Conservation (phyloP, 2,113 vertebrate species). For the Ailurus styani region DNA sequence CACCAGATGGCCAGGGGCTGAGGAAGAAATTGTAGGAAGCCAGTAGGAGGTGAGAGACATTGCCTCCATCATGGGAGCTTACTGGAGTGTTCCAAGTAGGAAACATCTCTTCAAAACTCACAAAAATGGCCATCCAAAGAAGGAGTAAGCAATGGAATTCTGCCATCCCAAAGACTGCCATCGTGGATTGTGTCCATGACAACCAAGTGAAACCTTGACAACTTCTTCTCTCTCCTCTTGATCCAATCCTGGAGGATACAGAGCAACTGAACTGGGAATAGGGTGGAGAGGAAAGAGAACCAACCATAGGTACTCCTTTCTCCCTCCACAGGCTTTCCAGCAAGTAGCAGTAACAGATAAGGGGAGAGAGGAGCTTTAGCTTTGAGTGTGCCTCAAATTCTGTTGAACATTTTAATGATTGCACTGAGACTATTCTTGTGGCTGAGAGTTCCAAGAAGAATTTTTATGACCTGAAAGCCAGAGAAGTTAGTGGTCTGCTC, state of each 20-base stretch:
- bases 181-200: neutral
- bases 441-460: neutral
- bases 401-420: slow-evolving; percentile 7
- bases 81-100: neutral
- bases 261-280: neutral
- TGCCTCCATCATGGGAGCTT: neutral
- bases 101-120: neutral
- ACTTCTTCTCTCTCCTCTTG: neutral
- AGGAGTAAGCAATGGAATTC: neutral
- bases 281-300: neutral
- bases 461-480: neutral
- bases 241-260: neutral
- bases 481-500: neutral
- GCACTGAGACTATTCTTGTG: neutral
- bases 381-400: neutral
- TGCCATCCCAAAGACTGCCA: neutral
- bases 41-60: neutral
- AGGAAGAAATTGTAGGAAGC: neutral
- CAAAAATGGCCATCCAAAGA: neutral
- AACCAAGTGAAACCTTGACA: neutral
- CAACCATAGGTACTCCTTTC: neutral
- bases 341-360: neutral
- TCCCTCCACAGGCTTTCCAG: neutral
- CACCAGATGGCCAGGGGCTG: neutral
- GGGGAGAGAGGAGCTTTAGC: neutral